Base-by-base conservation (phyloP, 2,113 vertebrate species). In the Rhea americana region DNA sequence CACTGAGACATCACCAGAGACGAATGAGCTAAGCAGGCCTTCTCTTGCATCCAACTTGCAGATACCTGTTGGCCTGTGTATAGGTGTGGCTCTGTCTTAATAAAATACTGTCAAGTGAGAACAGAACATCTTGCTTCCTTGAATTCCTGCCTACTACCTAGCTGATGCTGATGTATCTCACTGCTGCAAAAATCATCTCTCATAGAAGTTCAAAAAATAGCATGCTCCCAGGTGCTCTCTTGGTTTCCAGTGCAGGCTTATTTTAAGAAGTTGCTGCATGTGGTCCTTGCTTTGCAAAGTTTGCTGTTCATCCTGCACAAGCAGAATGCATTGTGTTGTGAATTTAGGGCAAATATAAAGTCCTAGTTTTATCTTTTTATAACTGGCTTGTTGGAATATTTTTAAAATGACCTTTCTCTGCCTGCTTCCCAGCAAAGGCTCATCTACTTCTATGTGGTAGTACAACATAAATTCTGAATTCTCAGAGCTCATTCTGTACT, bases 391-490 rank as follows among this genome's bases (percentile, higher is more conserved):
- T 43, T 61, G 41, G 32, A 48, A 28, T 24, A 5, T 35, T 92
- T 75, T 58, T n/a, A 24, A 47, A 62, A 32, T 82, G n/a, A 82
- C 12, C 15, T 25, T 48, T 26, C 6, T 61, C 58, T 72, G 8
- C 16, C 35, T 77, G 37, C 47, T 47, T 21, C 12, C 11, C 26
- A 62, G 39, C 25, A 62, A 25, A 62, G 15, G 22, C 35, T 55
- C 1, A 1, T 13, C 4, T 0, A 5, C n/a, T 18, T 77, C 63
- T n/a, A 50, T 24, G 13, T 13, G 17, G 73, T 56, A n/a, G 20
- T 78, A 30, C 11, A 15, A 24, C 7, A 11, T 13, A 45, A 45
- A 45, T 50, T 58, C 47, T 83, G 53, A 15, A 25, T 51, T 62
- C 19, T 73, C 21, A 12, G 19, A 74, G n/a, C 25, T 56, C 21